Evolutionary conservation across 1,140 invertebrate species (phyloP).

Genomic region (Psix sp.): DNA sequence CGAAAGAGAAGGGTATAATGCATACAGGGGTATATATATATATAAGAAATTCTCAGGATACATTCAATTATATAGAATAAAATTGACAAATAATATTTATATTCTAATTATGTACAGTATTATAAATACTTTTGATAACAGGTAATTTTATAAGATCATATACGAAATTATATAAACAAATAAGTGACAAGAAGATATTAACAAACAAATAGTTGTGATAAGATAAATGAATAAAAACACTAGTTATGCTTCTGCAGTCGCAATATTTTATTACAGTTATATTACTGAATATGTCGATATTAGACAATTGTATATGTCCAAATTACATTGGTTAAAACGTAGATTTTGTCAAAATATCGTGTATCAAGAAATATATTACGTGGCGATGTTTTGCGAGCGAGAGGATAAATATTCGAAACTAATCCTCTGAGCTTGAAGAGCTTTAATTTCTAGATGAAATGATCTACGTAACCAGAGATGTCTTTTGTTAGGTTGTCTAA

Average conservation of each 20-base stretch:
- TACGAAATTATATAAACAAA: no score
- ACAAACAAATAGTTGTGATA: no score
- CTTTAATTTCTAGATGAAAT: not conserved
- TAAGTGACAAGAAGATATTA: no score
- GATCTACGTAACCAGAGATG: constrained; percentile 18
- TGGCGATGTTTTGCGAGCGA: constrained; percentile 48
- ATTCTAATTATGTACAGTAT: no score
- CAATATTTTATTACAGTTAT: constrained; percentile 55
- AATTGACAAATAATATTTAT: no score
- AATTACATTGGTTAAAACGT: constrained; percentile 53
- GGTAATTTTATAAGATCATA: no score
- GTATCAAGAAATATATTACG: constrained; percentile 57
- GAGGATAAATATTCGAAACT: constrained; percentile 46
- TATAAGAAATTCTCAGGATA: no score
- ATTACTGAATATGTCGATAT: constrained; percentile 53
- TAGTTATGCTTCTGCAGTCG: constrained; percentile 15
- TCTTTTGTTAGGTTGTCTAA: not conserved
- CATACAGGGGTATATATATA: no score
- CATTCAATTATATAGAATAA: no score
- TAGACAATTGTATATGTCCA: constrained; percentile 53
- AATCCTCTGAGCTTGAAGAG: constrained; percentile 35
- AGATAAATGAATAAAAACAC: no score
- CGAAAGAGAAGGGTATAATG: no score
- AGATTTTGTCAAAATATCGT: constrained; percentile 53
- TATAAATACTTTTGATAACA: no score